phyloP scores from a whole-genome alignment of 2,888 invertebrate genomes.

The Dorcus hopei region DNA sequence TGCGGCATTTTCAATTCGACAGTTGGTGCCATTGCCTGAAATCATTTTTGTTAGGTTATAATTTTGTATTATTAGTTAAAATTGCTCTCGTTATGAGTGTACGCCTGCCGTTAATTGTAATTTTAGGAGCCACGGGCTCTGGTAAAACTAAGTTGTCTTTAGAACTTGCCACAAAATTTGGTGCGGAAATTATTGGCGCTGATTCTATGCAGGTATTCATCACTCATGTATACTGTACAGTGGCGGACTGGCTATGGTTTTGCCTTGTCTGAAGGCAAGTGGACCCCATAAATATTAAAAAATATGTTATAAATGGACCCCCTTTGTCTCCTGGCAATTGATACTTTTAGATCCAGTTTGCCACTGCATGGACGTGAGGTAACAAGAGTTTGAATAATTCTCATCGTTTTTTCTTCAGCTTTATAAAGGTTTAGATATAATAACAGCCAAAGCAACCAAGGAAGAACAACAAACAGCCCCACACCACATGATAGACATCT shows the following conservation, averaged over 20 bases:
- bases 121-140: constrained; percentile 94
- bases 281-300: too few relatives aligned
- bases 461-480: constrained; percentile 71
- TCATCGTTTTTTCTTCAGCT: constrained; percentile 59
- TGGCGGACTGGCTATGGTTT: too few relatives aligned
- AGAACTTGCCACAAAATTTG: constrained; percentile 81
- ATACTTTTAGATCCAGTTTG: too few relatives aligned
- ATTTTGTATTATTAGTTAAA: too few relatives aligned
- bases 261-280: too few relatives aligned
- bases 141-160: constrained; percentile 96
- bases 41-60: neutral
- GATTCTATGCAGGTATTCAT: constrained; percentile 94
- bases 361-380: too few relatives aligned
- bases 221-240: neutral
- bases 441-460: constrained; percentile 87
- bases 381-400: neutral
- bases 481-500: constrained; percentile 87
- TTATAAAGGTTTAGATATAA: constrained; percentile 88
- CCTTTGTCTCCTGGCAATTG: too few relatives aligned
- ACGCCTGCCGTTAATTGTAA: constrained; percentile 73
- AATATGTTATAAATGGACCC: too few relatives aligned
- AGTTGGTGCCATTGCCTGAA: neutral
- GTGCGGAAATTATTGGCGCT: constrained; percentile 92
- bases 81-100: neutral
- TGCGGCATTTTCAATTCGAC: too few relatives aligned